A percentile compares a stretch with the other conserved stretches of the same genome.
phyloP scores from a whole-genome alignment of 1,140 invertebrate genomes.

The Drosophila nasuta region DNA sequence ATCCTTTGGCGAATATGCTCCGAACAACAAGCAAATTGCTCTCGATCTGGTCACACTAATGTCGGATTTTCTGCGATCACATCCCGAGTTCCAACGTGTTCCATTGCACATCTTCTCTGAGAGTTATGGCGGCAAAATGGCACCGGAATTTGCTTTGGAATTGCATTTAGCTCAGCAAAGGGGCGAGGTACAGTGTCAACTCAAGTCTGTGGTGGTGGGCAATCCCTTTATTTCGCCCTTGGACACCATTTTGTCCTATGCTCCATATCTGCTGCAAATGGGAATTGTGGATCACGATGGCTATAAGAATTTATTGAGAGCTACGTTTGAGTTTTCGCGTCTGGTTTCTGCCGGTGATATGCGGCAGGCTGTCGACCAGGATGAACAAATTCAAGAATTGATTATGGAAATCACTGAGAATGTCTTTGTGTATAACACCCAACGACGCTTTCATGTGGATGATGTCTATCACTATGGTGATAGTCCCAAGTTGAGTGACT shows the following conservation, averaged over 20 bases:
- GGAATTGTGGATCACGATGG: slow-evolving; percentile 88
- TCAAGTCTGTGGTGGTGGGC: slow-evolving; percentile 92
- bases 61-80: slow-evolving; percentile 87
- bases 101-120: slow-evolving; percentile 94
- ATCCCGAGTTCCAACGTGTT: slow-evolving; percentile 89
- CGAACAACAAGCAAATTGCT: slow-evolving; percentile 90
- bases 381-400: no score
- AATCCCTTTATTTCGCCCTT: slow-evolving; percentile 95
- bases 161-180: slow-evolving; percentile 87
- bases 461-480: slow-evolving; percentile 71
- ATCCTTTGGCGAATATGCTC: slow-evolving; percentile 85
- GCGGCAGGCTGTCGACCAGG: no score
- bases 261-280: slow-evolving; percentile 86
- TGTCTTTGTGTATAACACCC: slow-evolving; percentile 67
- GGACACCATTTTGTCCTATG: slow-evolving; percentile 93
- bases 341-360: no score
- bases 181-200: slow-evolving; percentile 88
- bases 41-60: slow-evolving; percentile 91
- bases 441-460: slow-evolving; percentile 50
- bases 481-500: slow-evolving; percentile 83
- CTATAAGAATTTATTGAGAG: slow-evolving; percentile 85
- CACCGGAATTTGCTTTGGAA: slow-evolving; percentile 86
- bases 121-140: slow-evolving; percentile 96
- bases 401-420: no score
- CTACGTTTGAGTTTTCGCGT: slow-evolving; percentile 85